Conservation (phyloP, 2,113 vertebrate genomes). For the Datnioides undecimradiatus region DNA sequence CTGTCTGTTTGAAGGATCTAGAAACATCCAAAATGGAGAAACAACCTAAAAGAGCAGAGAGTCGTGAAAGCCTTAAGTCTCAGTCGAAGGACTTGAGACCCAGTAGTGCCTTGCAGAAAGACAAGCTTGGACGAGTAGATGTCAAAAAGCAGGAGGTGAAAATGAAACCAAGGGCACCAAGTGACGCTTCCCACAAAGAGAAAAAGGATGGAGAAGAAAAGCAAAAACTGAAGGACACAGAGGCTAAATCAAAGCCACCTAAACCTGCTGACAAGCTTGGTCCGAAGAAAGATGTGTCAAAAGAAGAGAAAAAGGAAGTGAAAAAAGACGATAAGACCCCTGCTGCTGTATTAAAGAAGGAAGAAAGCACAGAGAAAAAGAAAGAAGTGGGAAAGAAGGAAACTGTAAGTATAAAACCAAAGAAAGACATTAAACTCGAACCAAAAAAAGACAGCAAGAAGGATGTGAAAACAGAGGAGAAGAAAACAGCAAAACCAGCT, state of each 20-base stretch:
- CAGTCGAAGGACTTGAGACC: conserved; percentile 74
- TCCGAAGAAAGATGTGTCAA: conserved; percentile 84
- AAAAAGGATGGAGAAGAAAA: conserved; percentile 81
- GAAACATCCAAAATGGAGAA: conserved; percentile 76
- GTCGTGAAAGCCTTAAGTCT: conserved; percentile 90
- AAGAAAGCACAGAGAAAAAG: conserved; percentile 76
- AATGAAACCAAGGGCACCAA: conserved; percentile 76
- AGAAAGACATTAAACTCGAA: conserved; percentile 84
- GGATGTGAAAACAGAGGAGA: conserved; percentile 83
- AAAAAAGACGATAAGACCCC: conserved; percentile 81
- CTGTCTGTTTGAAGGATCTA: conserved; percentile 88
- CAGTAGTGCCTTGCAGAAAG: conserved; percentile 69
- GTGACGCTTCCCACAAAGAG: conserved; percentile 68
- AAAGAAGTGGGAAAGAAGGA: conserved; percentile 78
- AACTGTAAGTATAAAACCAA: conserved; percentile 69
- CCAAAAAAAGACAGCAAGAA: conserved; percentile 81
- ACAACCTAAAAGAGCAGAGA: conserved; percentile 86
- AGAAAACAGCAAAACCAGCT: conserved; percentile 65
- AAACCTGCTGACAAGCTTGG: conserved; percentile 76
- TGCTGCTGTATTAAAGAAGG: conserved; percentile 67
- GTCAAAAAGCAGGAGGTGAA: conserved; percentile 82
- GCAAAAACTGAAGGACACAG: conserved; percentile 73
- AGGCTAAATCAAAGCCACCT: conserved; percentile 70
- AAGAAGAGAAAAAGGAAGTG: conserved; percentile 81
- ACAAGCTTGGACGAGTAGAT: conserved; percentile 72